Percentiles rank a stretch among this genome's conserved stretches.
These are phyloP conservation scores for Ascaphus truei DNA, from an alignment of 2,113 vertebrate genomes.

Conservation along the genomic window DNA sequence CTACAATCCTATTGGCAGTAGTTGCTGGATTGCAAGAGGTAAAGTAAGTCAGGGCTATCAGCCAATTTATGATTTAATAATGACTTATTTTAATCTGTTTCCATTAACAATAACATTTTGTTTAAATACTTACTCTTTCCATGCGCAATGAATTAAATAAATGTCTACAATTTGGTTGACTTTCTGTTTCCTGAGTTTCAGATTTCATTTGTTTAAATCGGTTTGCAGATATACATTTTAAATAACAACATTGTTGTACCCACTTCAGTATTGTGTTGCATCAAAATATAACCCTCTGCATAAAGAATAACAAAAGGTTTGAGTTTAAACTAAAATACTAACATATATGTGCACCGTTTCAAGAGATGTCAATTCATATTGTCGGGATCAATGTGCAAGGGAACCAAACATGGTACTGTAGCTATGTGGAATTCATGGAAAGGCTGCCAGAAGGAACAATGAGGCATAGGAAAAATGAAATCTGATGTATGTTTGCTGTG, in stretches of 20 bases:
- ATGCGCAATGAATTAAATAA: neutral
- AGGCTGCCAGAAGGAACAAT: slow-evolving; percentile 4
- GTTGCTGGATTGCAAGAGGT: neutral
- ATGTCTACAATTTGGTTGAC: too few species aligned
- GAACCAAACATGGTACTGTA: neutral
- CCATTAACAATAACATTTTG: neutral
- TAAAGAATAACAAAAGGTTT: neutral
- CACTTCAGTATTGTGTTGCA: neutral
- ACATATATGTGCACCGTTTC: too few species aligned
- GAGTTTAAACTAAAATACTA: neutral
- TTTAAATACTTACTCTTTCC: neutral
- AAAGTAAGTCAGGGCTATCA: neutral
- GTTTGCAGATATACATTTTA: neutral
- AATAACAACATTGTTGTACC: neutral
- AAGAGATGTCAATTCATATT: neutral
- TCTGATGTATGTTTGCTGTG: slow-evolving; percentile 55
- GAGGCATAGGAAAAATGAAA: too few species aligned
- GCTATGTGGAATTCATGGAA: slow-evolving; percentile 23
- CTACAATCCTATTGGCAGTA: neutral
- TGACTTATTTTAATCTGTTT: neutral
- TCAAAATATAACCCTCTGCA: neutral
- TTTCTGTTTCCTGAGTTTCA: neutral
- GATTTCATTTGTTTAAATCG: neutral
- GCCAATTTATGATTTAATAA: slow-evolving; percentile 20
- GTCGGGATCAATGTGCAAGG: slow-evolving; percentile 15